A percentile compares a stretch with the other conserved stretches of the same genome.
Conservation (phyloP, 1,140 invertebrate genomes). For the Nephotettix cincticeps region DNA sequence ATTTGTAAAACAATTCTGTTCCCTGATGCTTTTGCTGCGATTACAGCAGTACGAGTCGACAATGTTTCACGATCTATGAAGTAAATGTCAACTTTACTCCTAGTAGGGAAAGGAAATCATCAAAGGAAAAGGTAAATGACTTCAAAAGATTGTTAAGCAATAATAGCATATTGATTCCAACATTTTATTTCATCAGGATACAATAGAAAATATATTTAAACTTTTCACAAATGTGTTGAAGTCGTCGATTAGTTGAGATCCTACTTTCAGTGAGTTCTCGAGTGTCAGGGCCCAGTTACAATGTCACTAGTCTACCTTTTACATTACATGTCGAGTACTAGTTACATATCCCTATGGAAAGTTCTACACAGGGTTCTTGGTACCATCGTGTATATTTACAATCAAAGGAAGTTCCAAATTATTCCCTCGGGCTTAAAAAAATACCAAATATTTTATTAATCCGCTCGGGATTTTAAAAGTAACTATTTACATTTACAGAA, state of each 20-base stretch:
- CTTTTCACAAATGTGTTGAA: constrained; percentile 26
- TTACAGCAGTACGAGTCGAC: too few species aligned
- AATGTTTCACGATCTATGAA: too few species aligned
- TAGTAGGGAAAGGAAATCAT: too few species aligned
- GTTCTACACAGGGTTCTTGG: constrained; percentile 5
- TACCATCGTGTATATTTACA: constrained; percentile 21
- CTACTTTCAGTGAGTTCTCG: constrained; percentile 8
- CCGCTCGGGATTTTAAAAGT: not conserved
- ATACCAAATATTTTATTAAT: constrained; percentile 7
- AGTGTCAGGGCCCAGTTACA: not conserved
- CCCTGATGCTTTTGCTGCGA: too few species aligned
- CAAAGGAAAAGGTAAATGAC: not conserved
- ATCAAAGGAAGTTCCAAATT: constrained; percentile 18
- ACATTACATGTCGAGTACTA: constrained; percentile 18
- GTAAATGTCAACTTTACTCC: too few species aligned
- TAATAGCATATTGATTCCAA: constrained; percentile 28
- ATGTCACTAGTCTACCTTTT: constrained; percentile 1
- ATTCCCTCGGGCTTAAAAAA: constrained; percentile 10
- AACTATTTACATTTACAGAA: constrained; percentile 24
- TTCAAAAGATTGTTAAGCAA: constrained; percentile 12
- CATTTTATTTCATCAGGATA: constrained; percentile 31
- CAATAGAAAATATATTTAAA: constrained; percentile 32
- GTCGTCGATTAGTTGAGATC: not conserved
- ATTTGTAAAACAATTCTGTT: too few species aligned
- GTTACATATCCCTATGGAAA: constrained; percentile 23